phyloP scores from a whole-genome alignment of 2,888 invertebrate genomes.

The Bedellia somnulentella region DNA sequence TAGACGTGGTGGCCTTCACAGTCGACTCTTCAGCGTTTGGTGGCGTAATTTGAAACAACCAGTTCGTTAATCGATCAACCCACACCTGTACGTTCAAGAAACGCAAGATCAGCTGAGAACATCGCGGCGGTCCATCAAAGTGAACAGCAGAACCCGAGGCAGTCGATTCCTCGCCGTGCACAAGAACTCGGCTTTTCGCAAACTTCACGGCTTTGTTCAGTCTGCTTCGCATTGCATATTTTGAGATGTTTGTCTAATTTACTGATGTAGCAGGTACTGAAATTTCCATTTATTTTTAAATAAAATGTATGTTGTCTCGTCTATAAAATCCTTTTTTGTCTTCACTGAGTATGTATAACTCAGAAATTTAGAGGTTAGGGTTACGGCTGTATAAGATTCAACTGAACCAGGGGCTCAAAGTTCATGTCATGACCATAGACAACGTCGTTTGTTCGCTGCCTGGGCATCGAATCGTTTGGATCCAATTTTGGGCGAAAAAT shows the following conservation, averaged over 20 bases:
- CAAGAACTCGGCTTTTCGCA: neutral
- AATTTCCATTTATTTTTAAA: constrained; percentile 17
- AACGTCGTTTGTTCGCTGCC: neutral
- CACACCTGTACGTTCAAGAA: constrained; percentile 1
- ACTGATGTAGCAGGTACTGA: constrained; percentile 66
- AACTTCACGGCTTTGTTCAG: no score
- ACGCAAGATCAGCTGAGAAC: constrained; percentile 1
- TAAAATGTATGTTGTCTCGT: no score
- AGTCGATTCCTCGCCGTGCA: constrained; percentile 2
- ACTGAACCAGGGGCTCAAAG: constrained; percentile 2
- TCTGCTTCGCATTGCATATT: constrained; percentile 77
- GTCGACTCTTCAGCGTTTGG: constrained; percentile 4
- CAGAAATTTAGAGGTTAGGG: no score
- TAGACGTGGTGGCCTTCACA: constrained; percentile 6
- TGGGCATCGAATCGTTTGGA: constrained; percentile 1
- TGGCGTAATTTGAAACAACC: constrained; percentile 1
- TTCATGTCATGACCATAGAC: constrained; percentile 1
- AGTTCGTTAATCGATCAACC: constrained; percentile 1
- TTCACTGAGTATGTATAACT: no score
- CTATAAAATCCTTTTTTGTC: no score
- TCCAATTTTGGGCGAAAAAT: neutral
- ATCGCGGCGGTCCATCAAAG: neutral
- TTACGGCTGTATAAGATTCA: constrained; percentile 2
- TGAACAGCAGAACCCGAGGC: neutral
- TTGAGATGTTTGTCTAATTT: constrained; percentile 70